Conservation (phyloP, 2,113 vertebrate species). For the Crotalus horridus region DNA sequence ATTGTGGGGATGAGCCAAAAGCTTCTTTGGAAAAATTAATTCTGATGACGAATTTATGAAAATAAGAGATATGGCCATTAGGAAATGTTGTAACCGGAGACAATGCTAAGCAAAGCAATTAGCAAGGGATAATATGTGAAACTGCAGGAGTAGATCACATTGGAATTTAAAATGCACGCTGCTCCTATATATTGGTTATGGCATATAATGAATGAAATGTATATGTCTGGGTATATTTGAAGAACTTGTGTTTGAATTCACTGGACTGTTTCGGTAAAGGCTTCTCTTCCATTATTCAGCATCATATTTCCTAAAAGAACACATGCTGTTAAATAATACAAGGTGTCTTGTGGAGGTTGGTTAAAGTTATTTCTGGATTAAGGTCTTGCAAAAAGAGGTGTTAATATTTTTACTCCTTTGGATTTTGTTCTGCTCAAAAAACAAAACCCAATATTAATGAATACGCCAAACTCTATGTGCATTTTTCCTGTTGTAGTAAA, state of each 20-base stretch:
- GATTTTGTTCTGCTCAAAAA: background rate
- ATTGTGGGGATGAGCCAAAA: background rate
- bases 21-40: background rate
- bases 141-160: background rate
- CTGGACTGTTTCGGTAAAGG: background rate
- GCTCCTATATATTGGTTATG: background rate
- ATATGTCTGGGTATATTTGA: background rate
- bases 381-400: background rate
- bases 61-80: background rate
- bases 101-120: background rate
- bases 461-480: background rate
- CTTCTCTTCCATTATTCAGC: background rate
- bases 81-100: background rate
- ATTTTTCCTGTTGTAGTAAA: rapidly evolving
- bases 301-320: background rate
- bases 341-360: background rate
- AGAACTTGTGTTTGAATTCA: background rate
- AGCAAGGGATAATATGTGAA: background rate
- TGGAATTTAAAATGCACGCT: background rate
- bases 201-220: background rate
- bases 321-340: background rate
- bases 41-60: background rate
- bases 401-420: background rate
- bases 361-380: background rate
- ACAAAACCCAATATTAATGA: background rate